These are phyloP conservation scores for Brachionus asplanchnoidis DNA, from an alignment of 1,140 invertebrate species.

Conservation along the genomic window DNA sequence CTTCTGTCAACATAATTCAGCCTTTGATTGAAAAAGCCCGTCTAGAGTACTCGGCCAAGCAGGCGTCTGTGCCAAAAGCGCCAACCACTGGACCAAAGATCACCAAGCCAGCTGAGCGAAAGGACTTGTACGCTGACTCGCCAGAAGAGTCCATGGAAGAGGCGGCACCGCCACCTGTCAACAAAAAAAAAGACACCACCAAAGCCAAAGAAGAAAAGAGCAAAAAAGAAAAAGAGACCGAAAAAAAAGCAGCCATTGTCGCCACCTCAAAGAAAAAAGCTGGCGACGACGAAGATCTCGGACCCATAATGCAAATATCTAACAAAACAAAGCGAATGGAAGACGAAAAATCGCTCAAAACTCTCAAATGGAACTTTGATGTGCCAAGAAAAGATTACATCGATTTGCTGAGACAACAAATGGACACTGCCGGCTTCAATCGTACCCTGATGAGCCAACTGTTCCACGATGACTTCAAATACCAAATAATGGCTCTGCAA, in stretches of 20 bases:
- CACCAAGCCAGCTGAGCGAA: slow-evolving; percentile 2
- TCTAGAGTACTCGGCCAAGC: slow-evolving; percentile 74
- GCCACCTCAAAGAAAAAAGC: slow-evolving; percentile 63
- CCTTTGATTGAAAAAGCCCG: slow-evolving; percentile 77
- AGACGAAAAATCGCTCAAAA: slow-evolving; percentile 47
- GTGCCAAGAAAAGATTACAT: slow-evolving; percentile 86
- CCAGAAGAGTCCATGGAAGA: slow-evolving; percentile 19
- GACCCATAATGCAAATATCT: slow-evolving; percentile 72
- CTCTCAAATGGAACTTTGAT: slow-evolving; percentile 91
- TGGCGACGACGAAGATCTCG: slow-evolving; percentile 76
- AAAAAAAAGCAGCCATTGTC: not conserved
- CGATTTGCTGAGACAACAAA: slow-evolving; percentile 81
- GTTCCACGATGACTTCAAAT: slow-evolving; percentile 92
- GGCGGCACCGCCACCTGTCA: not conserved
- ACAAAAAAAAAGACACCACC: not conserved
- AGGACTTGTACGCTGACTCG: slow-evolving; percentile 18
- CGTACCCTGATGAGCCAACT: slow-evolving; percentile 68
- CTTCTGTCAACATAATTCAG: slow-evolving; percentile 34
- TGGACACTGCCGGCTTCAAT: slow-evolving; percentile 62
- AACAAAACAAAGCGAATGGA: slow-evolving; percentile 54
- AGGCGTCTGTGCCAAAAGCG: slow-evolving; percentile 46
- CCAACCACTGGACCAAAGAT: not conserved
- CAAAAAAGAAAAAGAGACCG: slow-evolving; percentile 41
- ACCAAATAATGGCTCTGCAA: slow-evolving; percentile 91
- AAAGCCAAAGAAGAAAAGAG: slow-evolving; percentile 11